Evolutionary conservation across 1,140 invertebrate species (phyloP).

Genomic region (Bilobella aurantiaca): DNA sequence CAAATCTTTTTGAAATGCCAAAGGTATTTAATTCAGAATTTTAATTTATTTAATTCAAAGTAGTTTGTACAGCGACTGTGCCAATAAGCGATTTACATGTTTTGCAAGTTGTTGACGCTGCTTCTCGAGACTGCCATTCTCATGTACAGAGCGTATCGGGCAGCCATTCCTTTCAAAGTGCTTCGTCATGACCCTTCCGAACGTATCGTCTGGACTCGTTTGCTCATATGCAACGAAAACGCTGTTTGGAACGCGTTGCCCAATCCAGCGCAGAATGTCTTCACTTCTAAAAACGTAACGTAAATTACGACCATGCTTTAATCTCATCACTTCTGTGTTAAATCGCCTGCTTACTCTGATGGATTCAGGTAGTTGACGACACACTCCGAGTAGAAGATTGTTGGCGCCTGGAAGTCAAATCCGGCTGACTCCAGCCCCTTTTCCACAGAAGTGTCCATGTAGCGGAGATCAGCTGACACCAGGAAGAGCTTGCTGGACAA

Average conservation of each 20-base stretch:
- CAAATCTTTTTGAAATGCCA: no score
- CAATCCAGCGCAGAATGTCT: slow-evolving; percentile 24
- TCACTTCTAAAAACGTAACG: slow-evolving; percentile 14
- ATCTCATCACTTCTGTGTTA: neutral
- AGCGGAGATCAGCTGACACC: slow-evolving; percentile 22
- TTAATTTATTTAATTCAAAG: neutral
- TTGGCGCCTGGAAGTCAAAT: slow-evolving; percentile 24
- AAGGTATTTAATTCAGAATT: no score
- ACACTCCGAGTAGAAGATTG: slow-evolving; percentile 34
- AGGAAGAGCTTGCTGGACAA: slow-evolving; percentile 22
- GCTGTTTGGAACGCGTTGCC: slow-evolving; percentile 16
- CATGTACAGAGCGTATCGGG: slow-evolving; percentile 20
- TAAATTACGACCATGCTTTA: neutral
- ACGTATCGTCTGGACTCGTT: slow-evolving; percentile 26
- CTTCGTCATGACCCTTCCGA: slow-evolving; percentile 32
- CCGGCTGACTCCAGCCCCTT: slow-evolving; percentile 11
- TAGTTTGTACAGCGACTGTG: neutral
- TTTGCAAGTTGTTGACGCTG: slow-evolving; percentile 22
- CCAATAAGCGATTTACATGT: slow-evolving; percentile 15
- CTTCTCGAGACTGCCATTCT: neutral
- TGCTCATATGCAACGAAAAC: slow-evolving; percentile 34
- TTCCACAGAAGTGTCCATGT: slow-evolving; percentile 7
- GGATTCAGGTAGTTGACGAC: slow-evolving; percentile 33
- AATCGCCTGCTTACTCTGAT: slow-evolving; percentile 21
- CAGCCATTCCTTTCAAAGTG: slow-evolving; percentile 32